A percentile compares a stretch with the other conserved stretches of the same genome.
Conservation (phyloP, 2,888 invertebrate species). For the Liodrosophila aerea region DNA sequence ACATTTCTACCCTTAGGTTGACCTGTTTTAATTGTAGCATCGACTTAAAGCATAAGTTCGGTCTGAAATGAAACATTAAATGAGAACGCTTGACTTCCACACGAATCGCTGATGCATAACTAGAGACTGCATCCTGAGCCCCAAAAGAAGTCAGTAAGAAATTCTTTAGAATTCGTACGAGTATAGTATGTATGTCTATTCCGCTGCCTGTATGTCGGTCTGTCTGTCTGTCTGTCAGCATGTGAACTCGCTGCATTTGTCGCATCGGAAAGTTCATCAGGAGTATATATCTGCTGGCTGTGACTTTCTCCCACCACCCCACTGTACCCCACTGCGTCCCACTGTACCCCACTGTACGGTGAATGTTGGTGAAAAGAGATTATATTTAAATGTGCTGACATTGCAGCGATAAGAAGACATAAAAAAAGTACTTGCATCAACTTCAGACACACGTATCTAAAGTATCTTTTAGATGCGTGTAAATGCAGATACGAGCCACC, state of each 20-base stretch:
- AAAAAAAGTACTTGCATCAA: slow-evolving; percentile 10
- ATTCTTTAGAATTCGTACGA: too few species aligned
- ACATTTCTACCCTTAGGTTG: too few species aligned
- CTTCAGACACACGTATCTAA: slow-evolving; percentile 13
- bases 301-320: neutral
- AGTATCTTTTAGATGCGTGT: slow-evolving; percentile 12
- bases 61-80: neutral
- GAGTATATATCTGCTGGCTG: slow-evolving; percentile 3
- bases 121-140: neutral
- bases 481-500: slow-evolving; percentile 15
- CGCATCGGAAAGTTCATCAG: slow-evolving; percentile 26
- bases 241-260: slow-evolving; percentile 16
- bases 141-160: too few species aligned
- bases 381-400: slow-evolving; percentile 35
- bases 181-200: too few species aligned
- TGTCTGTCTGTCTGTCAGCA: slow-evolving; percentile 20
- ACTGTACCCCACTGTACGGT: neutral
- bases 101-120: slow-evolving; percentile 19
- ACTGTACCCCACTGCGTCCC: too few species aligned
- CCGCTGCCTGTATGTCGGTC: too few species aligned
- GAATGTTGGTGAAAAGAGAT: slow-evolving; percentile 26
- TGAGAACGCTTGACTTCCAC: slow-evolving; percentile 8
- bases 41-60: slow-evolving; percentile 1
- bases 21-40: too few species aligned
- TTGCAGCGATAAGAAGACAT: neutral